A percentile compares a stretch with the other conserved stretches of the same genome.
phyloP scores from a whole-genome alignment of 2,888 invertebrate species.

The Penaeus monodon region DNA sequence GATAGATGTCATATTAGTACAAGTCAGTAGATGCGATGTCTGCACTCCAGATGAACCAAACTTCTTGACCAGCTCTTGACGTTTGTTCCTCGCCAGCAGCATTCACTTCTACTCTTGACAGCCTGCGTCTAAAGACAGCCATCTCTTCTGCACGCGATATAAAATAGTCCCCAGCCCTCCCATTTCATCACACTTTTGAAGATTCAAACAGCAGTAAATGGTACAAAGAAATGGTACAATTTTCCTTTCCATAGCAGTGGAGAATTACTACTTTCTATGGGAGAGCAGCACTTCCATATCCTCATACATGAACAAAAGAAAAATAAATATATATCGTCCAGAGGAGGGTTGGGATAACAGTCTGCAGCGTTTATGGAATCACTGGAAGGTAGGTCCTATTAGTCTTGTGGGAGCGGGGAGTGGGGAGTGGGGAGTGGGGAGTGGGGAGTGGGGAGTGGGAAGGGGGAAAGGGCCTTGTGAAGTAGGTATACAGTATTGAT shows the following conservation, averaged over 20 bases:
- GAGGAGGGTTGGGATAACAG: slow-evolving; percentile 36
- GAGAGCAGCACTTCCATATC: slow-evolving; percentile 49
- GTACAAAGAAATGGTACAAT: slow-evolving; percentile 22
- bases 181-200: slow-evolving; percentile 29
- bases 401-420: slow-evolving; percentile 21
- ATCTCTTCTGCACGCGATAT: slow-evolving; percentile 20
- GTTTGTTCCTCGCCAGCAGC: not conserved
- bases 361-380: slow-evolving; percentile 47
- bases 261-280: slow-evolving; percentile 14
- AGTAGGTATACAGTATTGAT: slow-evolving; percentile 31
- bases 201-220: slow-evolving; percentile 38
- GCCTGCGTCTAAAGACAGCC: slow-evolving; percentile 5
- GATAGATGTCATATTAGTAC: slow-evolving; percentile 34
- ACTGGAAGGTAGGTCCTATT: slow-evolving; percentile 20
- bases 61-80: slow-evolving; percentile 8
- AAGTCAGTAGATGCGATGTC: slow-evolving; percentile 14
- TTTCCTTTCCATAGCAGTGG: slow-evolving; percentile 24
- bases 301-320: slow-evolving; percentile 34
- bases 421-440: slow-evolving; percentile 12
- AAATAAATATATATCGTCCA: slow-evolving; percentile 11
- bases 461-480: not conserved
- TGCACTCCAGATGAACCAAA: slow-evolving; percentile 8
- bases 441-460: not conserved
- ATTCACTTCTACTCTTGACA: not conserved
- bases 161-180: slow-evolving; percentile 34